These are phyloP conservation scores for Marcusenius ussheri DNA, from an alignment of 2,113 vertebrate species.

Conservation along the genomic window DNA sequence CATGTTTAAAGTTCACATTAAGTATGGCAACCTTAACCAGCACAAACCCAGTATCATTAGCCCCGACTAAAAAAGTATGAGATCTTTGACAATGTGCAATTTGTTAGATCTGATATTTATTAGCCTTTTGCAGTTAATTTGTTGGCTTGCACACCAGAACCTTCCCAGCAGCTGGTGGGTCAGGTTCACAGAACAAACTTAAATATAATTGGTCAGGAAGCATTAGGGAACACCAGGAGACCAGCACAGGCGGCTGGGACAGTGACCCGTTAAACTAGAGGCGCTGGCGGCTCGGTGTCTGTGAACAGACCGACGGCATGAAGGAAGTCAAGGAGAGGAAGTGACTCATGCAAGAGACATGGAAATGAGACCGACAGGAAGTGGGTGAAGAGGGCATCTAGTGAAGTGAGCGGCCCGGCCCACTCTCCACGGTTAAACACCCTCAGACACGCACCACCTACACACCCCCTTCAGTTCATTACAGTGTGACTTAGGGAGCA, in stretches of 20 bases:
- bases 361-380: background rate
- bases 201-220: background rate
- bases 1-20: background rate
- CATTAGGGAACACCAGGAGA: background rate
- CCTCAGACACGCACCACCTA: background rate
- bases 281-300: background rate
- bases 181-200: background rate
- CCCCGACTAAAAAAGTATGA: background rate
- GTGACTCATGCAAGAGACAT: background rate
- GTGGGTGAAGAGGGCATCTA: background rate
- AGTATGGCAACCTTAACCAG: background rate
- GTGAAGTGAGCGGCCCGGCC: background rate
- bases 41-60: background rate
- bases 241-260: background rate
- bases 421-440: background rate
- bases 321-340: background rate
- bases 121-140: background rate
- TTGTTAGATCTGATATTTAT: background rate
- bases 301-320: background rate
- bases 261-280: background rate
- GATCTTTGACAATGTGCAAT: background rate
- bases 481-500: background rate
- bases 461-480: background rate
- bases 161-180: background rate
- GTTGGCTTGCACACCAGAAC: background rate